phyloP scores from a whole-genome alignment of 2,113 vertebrate genomes.

The Pelmatolapia mariae region DNA sequence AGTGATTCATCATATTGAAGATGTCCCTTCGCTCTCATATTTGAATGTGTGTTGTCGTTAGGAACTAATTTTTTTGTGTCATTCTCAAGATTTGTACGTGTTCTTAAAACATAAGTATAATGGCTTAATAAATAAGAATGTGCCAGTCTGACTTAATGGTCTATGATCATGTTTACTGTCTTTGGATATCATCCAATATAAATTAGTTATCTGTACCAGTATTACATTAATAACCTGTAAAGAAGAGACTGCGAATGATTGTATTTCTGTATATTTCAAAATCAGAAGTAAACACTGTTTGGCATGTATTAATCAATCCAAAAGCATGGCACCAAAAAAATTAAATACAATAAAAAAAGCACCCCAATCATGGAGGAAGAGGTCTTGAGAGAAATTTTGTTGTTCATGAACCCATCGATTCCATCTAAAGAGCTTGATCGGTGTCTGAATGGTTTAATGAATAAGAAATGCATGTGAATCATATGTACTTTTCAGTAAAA shows the following conservation, averaged over 20 bases:
- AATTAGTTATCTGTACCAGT: background rate
- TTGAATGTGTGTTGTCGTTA: background rate
- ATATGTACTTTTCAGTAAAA: background rate
- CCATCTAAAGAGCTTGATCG: background rate
- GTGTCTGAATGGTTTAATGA: background rate
- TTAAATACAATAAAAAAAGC: background rate
- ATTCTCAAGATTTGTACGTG: background rate
- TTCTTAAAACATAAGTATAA: background rate
- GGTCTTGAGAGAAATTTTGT: background rate
- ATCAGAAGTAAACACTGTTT: background rate
- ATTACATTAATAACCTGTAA: background rate
- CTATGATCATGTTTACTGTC: too few species aligned
- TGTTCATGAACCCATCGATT: background rate
- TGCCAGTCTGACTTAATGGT: background rate
- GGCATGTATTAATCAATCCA: background rate
- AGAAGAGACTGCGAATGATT: background rate
- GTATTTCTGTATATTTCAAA: background rate
- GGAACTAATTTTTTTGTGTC: background rate
- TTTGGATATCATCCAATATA: background rate
- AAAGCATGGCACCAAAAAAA: accelerated
- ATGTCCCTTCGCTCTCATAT: background rate
- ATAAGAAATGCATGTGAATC: background rate
- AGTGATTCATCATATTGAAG: background rate
- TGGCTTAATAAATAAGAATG: background rate
- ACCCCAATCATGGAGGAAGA: background rate